A percentile compares a stretch with the other conserved stretches of the same genome.
These are phyloP conservation scores for Piscicola geometra DNA, from an alignment of 2,888 invertebrate genomes.

Conservation along the genomic window DNA sequence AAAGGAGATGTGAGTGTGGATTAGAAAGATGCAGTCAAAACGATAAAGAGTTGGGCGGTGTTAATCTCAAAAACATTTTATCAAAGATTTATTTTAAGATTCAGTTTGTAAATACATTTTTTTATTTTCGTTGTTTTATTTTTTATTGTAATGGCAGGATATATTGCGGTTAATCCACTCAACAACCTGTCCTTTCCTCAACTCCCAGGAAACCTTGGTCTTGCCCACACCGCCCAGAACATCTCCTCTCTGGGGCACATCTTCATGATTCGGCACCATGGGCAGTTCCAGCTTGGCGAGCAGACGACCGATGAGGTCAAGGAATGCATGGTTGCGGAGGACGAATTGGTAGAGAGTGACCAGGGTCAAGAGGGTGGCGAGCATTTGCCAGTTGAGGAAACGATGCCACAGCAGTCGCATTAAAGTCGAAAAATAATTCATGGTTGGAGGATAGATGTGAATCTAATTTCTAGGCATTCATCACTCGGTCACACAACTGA, in stretches of 20 bases:
- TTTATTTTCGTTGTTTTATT: no score
- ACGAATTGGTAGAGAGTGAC: slow-evolving; percentile 32
- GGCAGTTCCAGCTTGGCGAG: slow-evolving; percentile 39
- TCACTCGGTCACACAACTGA: no score
- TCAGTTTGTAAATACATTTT: no score
- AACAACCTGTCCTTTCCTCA: slow-evolving; percentile 68
- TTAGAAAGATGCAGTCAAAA: not conserved
- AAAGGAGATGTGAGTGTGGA: not conserved
- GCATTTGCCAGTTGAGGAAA: slow-evolving; percentile 28
- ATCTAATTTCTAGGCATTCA: no score
- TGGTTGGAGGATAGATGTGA: not conserved
- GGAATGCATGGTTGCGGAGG: slow-evolving; percentile 33
- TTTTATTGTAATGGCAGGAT: not conserved
- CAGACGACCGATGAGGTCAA: slow-evolving; percentile 37
- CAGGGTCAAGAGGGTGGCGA: slow-evolving; percentile 22
- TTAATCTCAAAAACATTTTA: no score
- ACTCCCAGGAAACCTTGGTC: slow-evolving; percentile 64
- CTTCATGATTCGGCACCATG: slow-evolving; percentile 38
- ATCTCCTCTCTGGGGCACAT: slow-evolving; percentile 28
- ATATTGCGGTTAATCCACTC: not conserved
- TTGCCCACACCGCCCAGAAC: slow-evolving; percentile 36
- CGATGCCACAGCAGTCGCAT: slow-evolving; percentile 32
- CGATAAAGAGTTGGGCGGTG: no score
- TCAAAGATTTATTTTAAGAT: no score
- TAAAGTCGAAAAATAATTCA: slow-evolving; percentile 30